phyloP scores from a whole-genome alignment of 2,797 vertebrate species.

The Mormyrus hasselquistii region DNA sequence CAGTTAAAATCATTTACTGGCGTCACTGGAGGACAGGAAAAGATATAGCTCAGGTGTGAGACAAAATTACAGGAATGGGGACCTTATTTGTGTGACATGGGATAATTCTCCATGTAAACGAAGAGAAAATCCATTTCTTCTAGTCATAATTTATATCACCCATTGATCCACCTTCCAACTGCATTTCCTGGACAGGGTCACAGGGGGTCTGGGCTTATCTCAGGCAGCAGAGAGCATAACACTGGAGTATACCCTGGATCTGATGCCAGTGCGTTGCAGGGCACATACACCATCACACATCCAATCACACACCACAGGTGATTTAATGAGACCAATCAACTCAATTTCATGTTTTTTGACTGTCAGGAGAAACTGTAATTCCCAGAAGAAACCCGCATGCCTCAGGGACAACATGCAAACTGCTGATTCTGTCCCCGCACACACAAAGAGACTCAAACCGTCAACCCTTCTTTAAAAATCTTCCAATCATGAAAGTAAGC shows the following conservation, averaged over 20 bases:
- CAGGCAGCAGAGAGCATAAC: not conserved
- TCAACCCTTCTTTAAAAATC: not conserved
- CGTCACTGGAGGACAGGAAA: not conserved
- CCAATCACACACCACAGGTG: not conserved
- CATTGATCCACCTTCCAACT: not conserved
- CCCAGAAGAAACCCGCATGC: not conserved
- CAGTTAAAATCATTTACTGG: not conserved
- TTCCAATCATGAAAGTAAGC: not conserved
- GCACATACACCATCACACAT: not conserved
- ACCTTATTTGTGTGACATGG: not conserved
- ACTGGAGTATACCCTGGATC: not conserved
- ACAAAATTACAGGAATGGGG: not conserved
- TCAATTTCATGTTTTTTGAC: not conserved
- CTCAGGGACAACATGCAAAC: not conserved
- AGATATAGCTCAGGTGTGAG: not conserved
- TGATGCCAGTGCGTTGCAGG: not conserved
- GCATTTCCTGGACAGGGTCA: not conserved
- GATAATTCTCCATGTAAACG: not conserved
- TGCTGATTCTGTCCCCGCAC: not conserved
- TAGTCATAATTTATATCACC: not conserved
- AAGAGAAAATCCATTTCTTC: conserved; percentile 27
- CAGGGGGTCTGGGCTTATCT: not conserved
- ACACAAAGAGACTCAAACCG: not conserved
- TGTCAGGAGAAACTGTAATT: not conserved
- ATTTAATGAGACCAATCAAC: not conserved